Evolutionary conservation across 2,888 invertebrate genomes (phyloP), one percentile per base, ranked within the genome.

Genomic region (Rugalucina vietnamica): DNA sequence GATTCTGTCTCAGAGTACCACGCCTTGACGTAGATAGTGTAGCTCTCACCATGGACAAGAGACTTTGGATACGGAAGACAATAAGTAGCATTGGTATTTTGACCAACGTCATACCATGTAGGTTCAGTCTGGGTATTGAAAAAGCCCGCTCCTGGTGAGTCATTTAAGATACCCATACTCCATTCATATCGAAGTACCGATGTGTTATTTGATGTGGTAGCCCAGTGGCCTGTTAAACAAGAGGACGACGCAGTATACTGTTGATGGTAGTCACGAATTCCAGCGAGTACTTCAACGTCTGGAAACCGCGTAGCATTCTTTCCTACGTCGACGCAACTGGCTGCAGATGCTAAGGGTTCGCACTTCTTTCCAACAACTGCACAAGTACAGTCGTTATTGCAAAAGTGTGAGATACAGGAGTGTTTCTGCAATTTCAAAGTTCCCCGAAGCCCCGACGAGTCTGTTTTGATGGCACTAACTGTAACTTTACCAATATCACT

Each of bases 101-200:
- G 69, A 24, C 90, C 88, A 34, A 87, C 73, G 73, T 90, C 90
- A 37, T 81, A 73, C 91, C 90, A 91, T 0, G 80, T 76, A 34
- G 74, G 32, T 50, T 89, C 89, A 21, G 24, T 43, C 50, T 29
- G n/a, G 10, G 75, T 18, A 57, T 86, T 79, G 54, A 87, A 88
- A 12, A 91, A 72, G 5, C 86, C 88, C 18, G 85, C 85, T 1
- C 90, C 91, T 54, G 60, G 29, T 2, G 72, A 32, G n/a, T 71
- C 37, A 32, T 72, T 79, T 39, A 76, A 70, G 3, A 88, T 43
- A 8, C 91, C 89, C 36, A 88, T 86, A 50, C 84, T 88, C 86
- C 88, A 90, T 72, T 91, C 89, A 78, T 78, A 88, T 54, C 90
- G 39, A 29, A 71, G 73, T 60, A 49, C 74, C 70, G 37, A 29